phyloP scores from a whole-genome alignment of 2,797 vertebrate genomes.

The Myripristis jacobus region DNA sequence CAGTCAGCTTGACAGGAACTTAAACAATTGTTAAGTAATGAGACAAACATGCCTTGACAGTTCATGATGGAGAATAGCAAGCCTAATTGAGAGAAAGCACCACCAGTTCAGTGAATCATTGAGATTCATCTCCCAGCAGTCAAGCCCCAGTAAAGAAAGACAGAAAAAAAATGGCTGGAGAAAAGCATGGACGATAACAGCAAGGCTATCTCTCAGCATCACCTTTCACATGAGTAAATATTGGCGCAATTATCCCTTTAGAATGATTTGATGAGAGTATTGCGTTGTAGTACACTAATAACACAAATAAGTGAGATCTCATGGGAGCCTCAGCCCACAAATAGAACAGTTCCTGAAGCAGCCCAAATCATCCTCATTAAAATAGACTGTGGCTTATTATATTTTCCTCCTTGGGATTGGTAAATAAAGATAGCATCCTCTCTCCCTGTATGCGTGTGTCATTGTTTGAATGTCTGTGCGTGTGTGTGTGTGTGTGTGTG shows the following conservation, averaged over 20 bases:
- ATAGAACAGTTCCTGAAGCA: conserved; percentile 11
- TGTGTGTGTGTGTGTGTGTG: neutral
- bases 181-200: conserved; percentile 33
- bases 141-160: conserved; percentile 31
- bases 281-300: conserved; percentile 8
- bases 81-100: conserved; percentile 62
- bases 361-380: conserved; percentile 10
- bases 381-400: conserved; percentile 2
- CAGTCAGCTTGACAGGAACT: conserved; percentile 75
- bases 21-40: conserved; percentile 80
- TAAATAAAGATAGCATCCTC: neutral
- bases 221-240: conserved; percentile 34
- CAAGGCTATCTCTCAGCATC: conserved; percentile 15
- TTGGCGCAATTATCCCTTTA: conserved; percentile 18
- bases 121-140: conserved; percentile 65
- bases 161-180: conserved; percentile 20
- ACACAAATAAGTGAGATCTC: conserved; percentile 2
- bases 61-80: conserved; percentile 68
- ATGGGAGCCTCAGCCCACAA: conserved; percentile 9
- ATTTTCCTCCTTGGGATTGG: neutral
- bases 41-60: conserved; percentile 79
- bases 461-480: neutral
- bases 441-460: neutral
- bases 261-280: conserved; percentile 13
- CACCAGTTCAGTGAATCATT: conserved; percentile 55